phyloP scores from a whole-genome alignment of 37 sponge, comb jelly and placozoan genomes.

The Hormiphora californensis region DNA sequence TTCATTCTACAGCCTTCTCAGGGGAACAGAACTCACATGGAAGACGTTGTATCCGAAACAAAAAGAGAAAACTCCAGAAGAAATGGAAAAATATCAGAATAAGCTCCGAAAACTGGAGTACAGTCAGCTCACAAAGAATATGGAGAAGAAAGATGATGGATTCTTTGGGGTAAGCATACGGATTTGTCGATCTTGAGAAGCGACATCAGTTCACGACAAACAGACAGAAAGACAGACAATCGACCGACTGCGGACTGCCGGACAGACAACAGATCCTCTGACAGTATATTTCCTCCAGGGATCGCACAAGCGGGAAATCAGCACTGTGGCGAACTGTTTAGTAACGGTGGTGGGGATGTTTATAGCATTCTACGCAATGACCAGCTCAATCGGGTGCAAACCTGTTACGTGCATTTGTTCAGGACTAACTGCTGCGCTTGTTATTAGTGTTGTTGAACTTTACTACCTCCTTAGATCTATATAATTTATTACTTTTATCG shows the following conservation, averaged over 20 bases:
- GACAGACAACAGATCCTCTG: no score
- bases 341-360: conserved; percentile 31
- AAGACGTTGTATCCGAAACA: background rate
- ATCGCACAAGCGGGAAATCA: conserved; percentile 14
- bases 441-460: background rate
- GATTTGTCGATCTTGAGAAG: no score
- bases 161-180: background rate
- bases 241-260: no score
- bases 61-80: background rate
- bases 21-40: background rate
- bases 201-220: no score
- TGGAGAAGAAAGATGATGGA: background rate
- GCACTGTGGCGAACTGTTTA: conserved; percentile 15
- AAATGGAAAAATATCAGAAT: background rate
- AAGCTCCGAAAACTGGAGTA: background rate
- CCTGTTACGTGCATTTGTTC: conserved; percentile 31
- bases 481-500: no score
- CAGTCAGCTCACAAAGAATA: background rate
- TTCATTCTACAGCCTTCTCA: background rate
- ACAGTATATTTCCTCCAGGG: background rate
- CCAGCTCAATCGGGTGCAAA: background rate
- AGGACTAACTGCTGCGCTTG: conserved; percentile 24
- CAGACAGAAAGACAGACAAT: no score
- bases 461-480: conserved; percentile 11
- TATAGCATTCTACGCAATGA: conserved; percentile 33